Base-by-base conservation (phyloP, 2,113 vertebrate species). In the Hyla sarda region DNA sequence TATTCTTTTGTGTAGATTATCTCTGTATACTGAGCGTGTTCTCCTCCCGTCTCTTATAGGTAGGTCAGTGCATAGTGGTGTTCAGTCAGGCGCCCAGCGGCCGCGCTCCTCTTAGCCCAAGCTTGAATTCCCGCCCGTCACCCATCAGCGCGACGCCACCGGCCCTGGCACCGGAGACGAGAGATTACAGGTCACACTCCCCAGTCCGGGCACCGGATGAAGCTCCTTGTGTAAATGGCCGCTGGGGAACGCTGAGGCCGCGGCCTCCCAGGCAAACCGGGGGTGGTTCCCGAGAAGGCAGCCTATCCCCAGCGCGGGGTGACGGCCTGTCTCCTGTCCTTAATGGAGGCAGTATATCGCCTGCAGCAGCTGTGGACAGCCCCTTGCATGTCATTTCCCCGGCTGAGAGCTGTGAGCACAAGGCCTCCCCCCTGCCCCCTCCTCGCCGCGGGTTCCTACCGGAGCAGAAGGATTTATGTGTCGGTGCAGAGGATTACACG, bases 1-100 rank as follows among this genome's bases (percentile, higher is more conserved):
- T n/a, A n/a, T n/a, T n/a, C 41, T 41, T 16, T 11, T 62, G n/a
- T 48, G 47, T 48, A 10, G 47, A n/a, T n/a, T n/a, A n/a, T n/a
- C n/a, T n/a, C n/a, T 48, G 47, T 13, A 8, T 34, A 12, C 32
- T 79, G 16, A 79, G 19, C 17, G 10, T 23, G 45, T 3, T 30
- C 2, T 45, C 9, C 65, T 65, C 90, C 80, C 8, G 0, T 84
- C 74, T 88, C 88, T 89, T 76, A 41, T 88, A 99, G 98, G 98
- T 99, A 84, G 98, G 98, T 7, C 96, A 98, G 89, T 99, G 98
- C 9, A 97, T 99, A 41, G 97, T 99, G 90, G 98, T 99, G 56
- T 99, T 99, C 91, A 99, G 98, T 87, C 98, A 99, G 92, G 98
- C 98, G 7, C 97, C 98, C 10, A 99, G 96, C 0, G 98, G 98